phyloP scores from a whole-genome alignment of 2,113 vertebrate species.

The Gambusia affinis region DNA sequence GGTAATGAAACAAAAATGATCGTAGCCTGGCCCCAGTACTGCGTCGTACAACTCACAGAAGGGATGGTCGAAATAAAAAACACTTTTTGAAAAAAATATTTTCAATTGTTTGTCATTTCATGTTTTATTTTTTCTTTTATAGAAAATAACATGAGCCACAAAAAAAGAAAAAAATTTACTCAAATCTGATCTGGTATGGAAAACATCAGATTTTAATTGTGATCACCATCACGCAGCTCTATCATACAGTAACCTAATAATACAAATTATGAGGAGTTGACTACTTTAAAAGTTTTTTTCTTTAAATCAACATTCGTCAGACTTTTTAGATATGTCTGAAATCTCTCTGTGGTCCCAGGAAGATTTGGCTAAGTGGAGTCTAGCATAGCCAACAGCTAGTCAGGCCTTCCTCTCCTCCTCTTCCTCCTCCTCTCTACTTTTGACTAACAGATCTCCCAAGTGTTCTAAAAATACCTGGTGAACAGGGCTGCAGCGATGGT shows the following conservation, averaged over 20 bases:
- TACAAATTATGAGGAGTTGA: not conserved
- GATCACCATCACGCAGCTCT: too few relatives aligned
- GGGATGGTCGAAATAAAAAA: too few relatives aligned
- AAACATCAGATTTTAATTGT: too few relatives aligned
- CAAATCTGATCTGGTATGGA: too few relatives aligned
- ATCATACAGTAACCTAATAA: not conserved
- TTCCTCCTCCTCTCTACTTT: constrained; percentile 81
- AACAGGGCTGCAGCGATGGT: constrained; percentile 95
- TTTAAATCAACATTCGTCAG: constrained; percentile 13
- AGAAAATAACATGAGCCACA: too few relatives aligned
- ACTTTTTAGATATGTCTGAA: constrained; percentile 35
- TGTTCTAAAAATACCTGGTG: constrained; percentile 99
- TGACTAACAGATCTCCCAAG: constrained; percentile 98
- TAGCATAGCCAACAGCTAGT: constrained; percentile 76
- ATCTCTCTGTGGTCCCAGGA: constrained; percentile 46
- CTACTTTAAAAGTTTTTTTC: not conserved
- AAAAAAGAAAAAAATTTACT: too few relatives aligned
- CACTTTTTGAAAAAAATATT: too few relatives aligned
- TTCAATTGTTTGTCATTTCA: too few relatives aligned
- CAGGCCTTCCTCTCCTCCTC: constrained; percentile 81
- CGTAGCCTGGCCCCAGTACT: too few relatives aligned
- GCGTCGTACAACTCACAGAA: too few relatives aligned
- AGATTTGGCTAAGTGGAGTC: constrained; percentile 54
- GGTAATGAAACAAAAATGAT: too few relatives aligned
- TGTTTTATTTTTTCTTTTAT: too few relatives aligned